Base-by-base conservation (phyloP, 2,888 invertebrate species). In the Amphipoea oculea region DNA sequence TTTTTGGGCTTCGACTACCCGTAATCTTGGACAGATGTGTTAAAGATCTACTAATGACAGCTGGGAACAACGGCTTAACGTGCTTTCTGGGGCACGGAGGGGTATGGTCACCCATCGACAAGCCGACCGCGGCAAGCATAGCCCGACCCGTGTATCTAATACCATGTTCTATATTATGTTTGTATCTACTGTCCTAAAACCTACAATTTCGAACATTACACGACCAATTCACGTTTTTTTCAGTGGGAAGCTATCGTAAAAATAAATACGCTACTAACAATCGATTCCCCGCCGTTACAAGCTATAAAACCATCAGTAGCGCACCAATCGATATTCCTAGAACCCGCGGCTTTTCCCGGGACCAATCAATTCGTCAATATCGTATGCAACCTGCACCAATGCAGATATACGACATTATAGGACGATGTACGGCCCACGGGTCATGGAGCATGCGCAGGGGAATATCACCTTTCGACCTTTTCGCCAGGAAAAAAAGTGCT, bases 371-470 rank as follows among this genome's bases (percentile, higher is more conserved):
- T 75, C 73, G 62, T 86, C 74, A 88, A 89, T 91, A 91, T 88
- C 84, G 65, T 67, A 79, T 86, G 85, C 86, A 82, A 4, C 63
- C 76, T 86, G 82, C 88, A 88, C 75, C 75, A 72, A 66, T 86
- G 88, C 80, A 85, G 82, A 72, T 65, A 73, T 51, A n/a, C 7
- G 29, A 12, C 68, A 77, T 48, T 68, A 74, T 74, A 48, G 78
- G 51, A 57, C 83, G 62, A 65, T 36, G 67, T 40, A 72, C 82
- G 62, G 77, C 71, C 62, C 14, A 23, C 73, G 7, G 84, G 88
- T 83, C 89, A 87, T 36, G 73, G 86, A 81, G 88, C 89, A 89
- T 89, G 88, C 88, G 88, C 88, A 72, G 0, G 0, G 14, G 14
- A 51, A n/a, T 20, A 57, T 71, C 73, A 83, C 88, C 76, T 76